Percentiles rank a stretch among this genome's conserved stretches.
These are phyloP conservation scores for Pelmatolapia mariae DNA, from an alignment of 2,113 vertebrate genomes.

Conservation along the genomic window DNA sequence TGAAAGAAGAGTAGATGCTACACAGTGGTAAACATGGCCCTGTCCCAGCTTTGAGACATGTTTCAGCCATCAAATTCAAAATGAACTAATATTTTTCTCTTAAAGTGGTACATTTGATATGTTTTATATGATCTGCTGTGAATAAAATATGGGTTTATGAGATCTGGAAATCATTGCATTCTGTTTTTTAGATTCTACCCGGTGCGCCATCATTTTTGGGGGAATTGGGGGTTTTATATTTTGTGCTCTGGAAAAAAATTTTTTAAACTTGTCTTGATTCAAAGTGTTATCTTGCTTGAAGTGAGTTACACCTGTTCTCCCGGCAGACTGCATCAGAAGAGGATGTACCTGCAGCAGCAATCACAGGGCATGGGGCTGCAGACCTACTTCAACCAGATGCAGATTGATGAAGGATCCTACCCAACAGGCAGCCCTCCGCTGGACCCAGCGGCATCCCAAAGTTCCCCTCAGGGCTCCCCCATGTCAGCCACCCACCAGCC, in stretches of 20 bases:
- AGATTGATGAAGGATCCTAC: slow-evolving; percentile 87
- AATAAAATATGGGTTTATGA: neutral
- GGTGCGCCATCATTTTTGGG: neutral
- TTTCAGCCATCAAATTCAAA: neutral
- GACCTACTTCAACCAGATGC: slow-evolving; percentile 97
- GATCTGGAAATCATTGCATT: neutral
- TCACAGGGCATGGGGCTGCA: slow-evolving; percentile 83
- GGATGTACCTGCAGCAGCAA: slow-evolving; percentile 92
- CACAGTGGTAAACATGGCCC: neutral
- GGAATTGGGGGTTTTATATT: neutral
- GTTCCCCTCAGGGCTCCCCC: slow-evolving; percentile 70
- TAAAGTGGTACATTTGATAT: neutral
- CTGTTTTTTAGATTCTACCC: neutral
- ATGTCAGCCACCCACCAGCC: slow-evolving; percentile 67
- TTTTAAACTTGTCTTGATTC: neutral
- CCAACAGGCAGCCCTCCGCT: slow-evolving; percentile 67
- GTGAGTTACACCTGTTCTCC: neutral
- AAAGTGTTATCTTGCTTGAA: neutral
- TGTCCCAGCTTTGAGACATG: neutral
- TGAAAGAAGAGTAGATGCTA: neutral
- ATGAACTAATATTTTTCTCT: neutral
- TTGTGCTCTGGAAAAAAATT: neutral
- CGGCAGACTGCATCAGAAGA: slow-evolving; percentile 90
- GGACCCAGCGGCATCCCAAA: slow-evolving; percentile 73
- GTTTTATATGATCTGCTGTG: neutral